Conservation (phyloP, 53 echinoderm and acorn worm genomes). For the Luidia sarsii region DNA sequence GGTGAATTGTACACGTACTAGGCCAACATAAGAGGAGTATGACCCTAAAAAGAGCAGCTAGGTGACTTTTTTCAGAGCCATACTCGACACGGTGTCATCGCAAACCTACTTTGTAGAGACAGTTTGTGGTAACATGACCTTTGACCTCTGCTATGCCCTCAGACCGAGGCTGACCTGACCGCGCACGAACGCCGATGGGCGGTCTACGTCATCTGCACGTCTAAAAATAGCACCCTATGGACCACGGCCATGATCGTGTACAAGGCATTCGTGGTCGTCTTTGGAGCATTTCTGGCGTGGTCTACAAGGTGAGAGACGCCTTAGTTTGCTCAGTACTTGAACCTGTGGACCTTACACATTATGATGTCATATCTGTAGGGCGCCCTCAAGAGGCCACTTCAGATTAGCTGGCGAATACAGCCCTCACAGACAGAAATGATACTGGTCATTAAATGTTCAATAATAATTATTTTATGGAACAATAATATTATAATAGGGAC, state of each 20-base stretch:
- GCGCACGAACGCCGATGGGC: conserved; percentile 33
- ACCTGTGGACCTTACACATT: background rate
- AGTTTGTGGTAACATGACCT: no score
- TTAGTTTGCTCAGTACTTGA: conserved; percentile 42
- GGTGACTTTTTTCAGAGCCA: background rate
- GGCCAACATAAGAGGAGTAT: no score
- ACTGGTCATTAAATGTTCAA: background rate
- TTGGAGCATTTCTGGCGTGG: no score
- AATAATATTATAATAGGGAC: no score
- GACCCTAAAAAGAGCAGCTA: no score
- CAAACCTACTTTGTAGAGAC: background rate
- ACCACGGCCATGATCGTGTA: conserved; percentile 45
- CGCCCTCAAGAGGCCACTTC: no score
- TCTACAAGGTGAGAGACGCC: conserved; percentile 65
- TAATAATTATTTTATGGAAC: conserved; percentile 8
- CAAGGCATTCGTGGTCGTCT: conserved; percentile 71
- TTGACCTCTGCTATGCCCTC: background rate
- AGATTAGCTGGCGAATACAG: background rate
- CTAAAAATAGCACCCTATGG: conserved; percentile 62
- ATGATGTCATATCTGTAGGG: background rate
- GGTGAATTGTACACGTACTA: no score
- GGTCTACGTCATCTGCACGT: conserved; percentile 51
- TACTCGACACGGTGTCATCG: background rate
- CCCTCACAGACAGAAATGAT: background rate
- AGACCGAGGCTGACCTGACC: conserved; percentile 54